Conservation (phyloP, 2,888 invertebrate genomes). For the Euplagia quadripunctaria region DNA sequence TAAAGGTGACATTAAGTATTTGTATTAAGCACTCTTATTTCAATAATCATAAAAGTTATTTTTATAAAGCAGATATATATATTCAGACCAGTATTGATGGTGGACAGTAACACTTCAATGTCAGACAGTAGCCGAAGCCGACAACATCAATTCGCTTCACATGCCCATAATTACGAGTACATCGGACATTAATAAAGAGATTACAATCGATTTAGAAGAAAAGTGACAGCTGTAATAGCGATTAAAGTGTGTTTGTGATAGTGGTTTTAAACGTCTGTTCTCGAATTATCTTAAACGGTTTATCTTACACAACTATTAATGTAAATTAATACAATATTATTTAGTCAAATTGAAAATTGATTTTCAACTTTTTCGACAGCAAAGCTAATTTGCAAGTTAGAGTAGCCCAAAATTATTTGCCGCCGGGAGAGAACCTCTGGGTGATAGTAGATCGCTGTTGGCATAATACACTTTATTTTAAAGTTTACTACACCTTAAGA, state of each 20-base stretch:
- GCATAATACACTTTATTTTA: too few species aligned
- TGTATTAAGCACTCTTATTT: conserved; percentile 30
- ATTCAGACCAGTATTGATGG: conserved; percentile 19
- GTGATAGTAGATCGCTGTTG: neutral
- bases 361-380: neutral
- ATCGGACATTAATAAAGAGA: conserved; percentile 45
- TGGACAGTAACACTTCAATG: conserved; percentile 39
- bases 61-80: conserved; percentile 18
- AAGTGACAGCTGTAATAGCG: conserved; percentile 38
- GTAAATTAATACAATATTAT: neutral
- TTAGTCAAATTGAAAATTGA: neutral
- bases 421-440: neutral
- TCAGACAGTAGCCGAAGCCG: conserved; percentile 44
- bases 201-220: conserved; percentile 42
- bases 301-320: neutral
- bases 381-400: neutral
- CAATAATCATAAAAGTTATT: conserved; percentile 24
- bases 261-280: neutral
- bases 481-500: too few species aligned
- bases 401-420: neutral
- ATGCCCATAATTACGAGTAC: conserved; percentile 44
- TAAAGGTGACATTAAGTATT: conserved; percentile 28
- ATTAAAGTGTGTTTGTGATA: conserved; percentile 22
- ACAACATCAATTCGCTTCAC: conserved; percentile 35
- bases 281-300: neutral